These are phyloP conservation scores for Tragelaphus eurycerus DNA, from an alignment of 2,797 vertebrate species.

Conservation along the genomic window DNA sequence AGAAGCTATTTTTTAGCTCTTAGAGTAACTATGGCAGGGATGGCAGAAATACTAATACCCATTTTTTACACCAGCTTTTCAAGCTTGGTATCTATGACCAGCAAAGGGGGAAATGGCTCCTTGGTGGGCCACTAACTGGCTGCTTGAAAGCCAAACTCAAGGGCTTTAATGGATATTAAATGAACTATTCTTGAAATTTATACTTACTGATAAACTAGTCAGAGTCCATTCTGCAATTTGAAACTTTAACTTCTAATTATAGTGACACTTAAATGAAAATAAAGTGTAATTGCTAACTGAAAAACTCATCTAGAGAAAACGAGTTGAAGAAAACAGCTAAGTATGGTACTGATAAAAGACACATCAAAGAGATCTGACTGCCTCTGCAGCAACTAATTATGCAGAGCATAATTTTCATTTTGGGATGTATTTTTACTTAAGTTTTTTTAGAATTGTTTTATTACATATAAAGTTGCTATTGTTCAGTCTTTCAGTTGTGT, in stretches of 20 bases:
- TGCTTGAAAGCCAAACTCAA: background rate
- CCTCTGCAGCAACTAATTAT: background rate
- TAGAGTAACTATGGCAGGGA: background rate
- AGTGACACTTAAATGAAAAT: background rate
- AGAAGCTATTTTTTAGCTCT: background rate
- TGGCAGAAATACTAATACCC: background rate
- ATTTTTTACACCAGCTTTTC: background rate
- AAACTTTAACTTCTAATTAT: background rate
- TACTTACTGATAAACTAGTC: background rate
- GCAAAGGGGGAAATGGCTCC: accelerated
- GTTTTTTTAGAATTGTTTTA: background rate
- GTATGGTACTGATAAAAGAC: background rate
- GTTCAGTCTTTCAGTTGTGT: background rate
- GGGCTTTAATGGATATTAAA: background rate
- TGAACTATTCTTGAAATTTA: background rate
- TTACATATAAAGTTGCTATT: background rate
- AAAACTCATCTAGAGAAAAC: background rate
- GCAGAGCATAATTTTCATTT: background rate
- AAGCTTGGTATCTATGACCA: background rate
- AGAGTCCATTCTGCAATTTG: background rate
- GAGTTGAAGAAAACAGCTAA: background rate
- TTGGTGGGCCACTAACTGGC: background rate
- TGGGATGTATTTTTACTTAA: background rate
- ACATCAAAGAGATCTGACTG: background rate
- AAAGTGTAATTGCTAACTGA: background rate